A percentile compares a stretch with the other conserved stretches of the same genome.
Conservation (phyloP, 2,113 vertebrate species). For the Ammospiza caudacuta region DNA sequence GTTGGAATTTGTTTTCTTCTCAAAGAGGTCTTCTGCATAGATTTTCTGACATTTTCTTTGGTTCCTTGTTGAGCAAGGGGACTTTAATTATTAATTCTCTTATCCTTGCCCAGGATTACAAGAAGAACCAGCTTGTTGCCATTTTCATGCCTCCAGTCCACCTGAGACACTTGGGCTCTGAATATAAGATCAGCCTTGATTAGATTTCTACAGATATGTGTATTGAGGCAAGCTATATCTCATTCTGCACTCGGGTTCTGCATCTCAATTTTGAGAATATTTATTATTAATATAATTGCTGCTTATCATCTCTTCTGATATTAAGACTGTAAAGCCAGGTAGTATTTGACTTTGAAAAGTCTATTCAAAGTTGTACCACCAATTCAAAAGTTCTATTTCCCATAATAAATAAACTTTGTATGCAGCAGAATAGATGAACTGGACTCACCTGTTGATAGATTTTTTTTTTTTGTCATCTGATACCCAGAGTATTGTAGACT, state of each 20-base stretch:
- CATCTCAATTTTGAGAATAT: conserved; percentile 22
- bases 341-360: not conserved
- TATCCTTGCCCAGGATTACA: not conserved
- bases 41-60: not conserved
- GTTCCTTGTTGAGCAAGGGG: not conserved
- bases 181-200: conserved; percentile 40
- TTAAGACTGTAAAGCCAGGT: not conserved
- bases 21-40: not conserved
- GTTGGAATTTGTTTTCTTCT: not conserved
- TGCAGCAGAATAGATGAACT: not conserved
- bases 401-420: not conserved
- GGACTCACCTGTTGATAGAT: not conserved
- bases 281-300: conserved; percentile 37
- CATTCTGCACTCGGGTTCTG: not conserved
- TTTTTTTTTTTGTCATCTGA: not conserved
- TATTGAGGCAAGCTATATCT: not conserved
- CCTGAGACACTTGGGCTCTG: not conserved
- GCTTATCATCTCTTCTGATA: not conserved
- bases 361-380: not conserved
- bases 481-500: not conserved
- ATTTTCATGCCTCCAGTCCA: conserved; percentile 7
- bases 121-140: not conserved
- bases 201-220: conserved; percentile 22
- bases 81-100: not conserved
- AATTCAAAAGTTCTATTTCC: not conserved